Percentiles rank a stretch among this genome's conserved stretches.
phyloP scores from a whole-genome alignment of 2,888 invertebrate species.

The Hirtodrosophila alboralis region DNA sequence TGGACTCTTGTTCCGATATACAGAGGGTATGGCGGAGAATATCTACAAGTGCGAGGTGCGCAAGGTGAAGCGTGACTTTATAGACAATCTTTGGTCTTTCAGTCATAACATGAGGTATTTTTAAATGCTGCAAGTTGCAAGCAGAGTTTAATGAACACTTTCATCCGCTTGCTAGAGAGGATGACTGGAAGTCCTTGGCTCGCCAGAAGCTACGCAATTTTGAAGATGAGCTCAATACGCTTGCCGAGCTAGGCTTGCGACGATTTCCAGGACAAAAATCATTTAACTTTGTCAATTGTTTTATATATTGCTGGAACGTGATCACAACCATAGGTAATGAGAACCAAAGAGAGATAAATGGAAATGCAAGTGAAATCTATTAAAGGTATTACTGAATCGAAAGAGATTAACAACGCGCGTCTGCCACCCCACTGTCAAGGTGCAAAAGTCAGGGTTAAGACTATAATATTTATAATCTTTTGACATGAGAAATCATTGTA shows the following conservation, averaged over 20 bases:
- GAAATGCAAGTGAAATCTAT: no score
- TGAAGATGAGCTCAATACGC: conserved; percentile 92
- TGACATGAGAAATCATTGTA: no score
- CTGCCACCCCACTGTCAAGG: no score
- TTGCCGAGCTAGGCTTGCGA: conserved; percentile 93
- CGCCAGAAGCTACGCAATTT: conserved; percentile 91
- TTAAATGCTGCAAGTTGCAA: neutral
- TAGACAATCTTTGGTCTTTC: conserved; percentile 92
- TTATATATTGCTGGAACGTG: conserved; percentile 93
- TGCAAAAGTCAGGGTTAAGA: no score
- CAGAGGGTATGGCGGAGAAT: conserved; percentile 93
- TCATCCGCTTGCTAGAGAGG: conserved; percentile 86
- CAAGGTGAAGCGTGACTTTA: conserved; percentile 93
- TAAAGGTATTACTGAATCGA: no score
- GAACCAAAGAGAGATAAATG: no score
- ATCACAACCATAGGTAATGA: conserved; percentile 94
- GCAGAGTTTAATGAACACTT: neutral
- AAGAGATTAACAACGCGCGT: no score
- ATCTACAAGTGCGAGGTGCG: conserved; percentile 95
- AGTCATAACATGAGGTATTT: conserved; percentile 89
- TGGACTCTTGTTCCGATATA: conserved; percentile 91
- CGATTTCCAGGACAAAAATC: conserved; percentile 93
- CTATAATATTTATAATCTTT: no score
- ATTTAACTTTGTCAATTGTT: conserved; percentile 94
- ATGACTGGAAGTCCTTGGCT: conserved; percentile 95